Evolutionary conservation across 2,113 vertebrate genomes (phyloP).

Genomic region (Siniperca knerii): DNA sequence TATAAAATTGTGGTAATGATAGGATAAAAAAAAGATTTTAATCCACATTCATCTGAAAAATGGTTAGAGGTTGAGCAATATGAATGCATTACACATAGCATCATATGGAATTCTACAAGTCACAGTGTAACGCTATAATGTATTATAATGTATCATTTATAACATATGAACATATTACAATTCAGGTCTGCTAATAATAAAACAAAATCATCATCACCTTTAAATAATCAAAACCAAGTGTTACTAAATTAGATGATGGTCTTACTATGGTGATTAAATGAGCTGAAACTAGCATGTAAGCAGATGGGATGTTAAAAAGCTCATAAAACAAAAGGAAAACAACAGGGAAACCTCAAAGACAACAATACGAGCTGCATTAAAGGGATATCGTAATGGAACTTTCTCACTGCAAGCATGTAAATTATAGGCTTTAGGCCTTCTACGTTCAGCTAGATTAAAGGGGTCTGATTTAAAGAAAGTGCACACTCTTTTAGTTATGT

Average conservation of each 20-base stretch:
- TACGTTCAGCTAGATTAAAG: slow-evolving; percentile 41
- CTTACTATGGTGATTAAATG: slow-evolving; percentile 11
- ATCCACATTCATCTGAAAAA: neutral
- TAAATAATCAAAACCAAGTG: neutral
- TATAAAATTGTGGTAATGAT: neutral
- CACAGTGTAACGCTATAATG: neutral
- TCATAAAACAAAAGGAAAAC: slow-evolving; percentile 65
- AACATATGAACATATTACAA: neutral
- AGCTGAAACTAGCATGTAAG: slow-evolving; percentile 24
- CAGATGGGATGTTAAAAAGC: slow-evolving; percentile 68
- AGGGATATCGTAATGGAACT: slow-evolving; percentile 58
- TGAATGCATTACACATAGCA: neutral
- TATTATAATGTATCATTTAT: neutral
- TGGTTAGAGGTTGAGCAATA: neutral
- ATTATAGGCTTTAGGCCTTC: slow-evolving; percentile 31
- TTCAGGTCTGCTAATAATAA: neutral
- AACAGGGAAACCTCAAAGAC: slow-evolving; percentile 43
- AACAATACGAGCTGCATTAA: slow-evolving; percentile 61
- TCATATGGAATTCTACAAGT: neutral
- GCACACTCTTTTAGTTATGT: neutral
- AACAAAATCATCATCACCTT: neutral
- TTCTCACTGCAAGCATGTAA: slow-evolving; percentile 56
- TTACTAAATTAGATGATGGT: neutral
- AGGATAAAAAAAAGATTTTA: neutral
- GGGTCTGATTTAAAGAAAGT: slow-evolving; percentile 17